A percentile compares a stretch with the other conserved stretches of the same genome.
Conservation (phyloP, 2,888 invertebrate genomes). For the Conistra vaccinii region DNA sequence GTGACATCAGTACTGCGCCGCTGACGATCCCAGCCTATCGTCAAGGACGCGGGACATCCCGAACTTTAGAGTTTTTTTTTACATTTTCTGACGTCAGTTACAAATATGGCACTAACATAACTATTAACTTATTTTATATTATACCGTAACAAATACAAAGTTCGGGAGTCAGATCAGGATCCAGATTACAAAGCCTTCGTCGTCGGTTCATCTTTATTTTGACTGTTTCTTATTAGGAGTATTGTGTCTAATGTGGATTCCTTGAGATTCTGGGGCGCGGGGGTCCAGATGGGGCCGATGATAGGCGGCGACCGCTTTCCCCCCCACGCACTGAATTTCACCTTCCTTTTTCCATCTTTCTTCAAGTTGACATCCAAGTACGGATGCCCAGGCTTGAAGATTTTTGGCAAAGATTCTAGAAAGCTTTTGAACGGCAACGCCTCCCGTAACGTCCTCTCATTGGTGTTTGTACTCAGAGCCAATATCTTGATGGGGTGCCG, state of each 20-base stretch:
- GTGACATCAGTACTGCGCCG: conserved; percentile 64
- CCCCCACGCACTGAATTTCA: conserved; percentile 88
- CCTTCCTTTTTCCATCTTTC: conserved; percentile 87
- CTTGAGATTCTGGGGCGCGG: conserved; percentile 76
- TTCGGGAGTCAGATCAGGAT: conserved; percentile 66
- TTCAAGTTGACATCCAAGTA: conserved; percentile 83
- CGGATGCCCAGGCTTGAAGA: conserved; percentile 84
- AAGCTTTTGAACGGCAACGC: conserved; percentile 82
- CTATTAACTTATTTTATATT: conserved; percentile 59
- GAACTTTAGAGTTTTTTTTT: conserved; percentile 65
- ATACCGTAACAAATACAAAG: conserved; percentile 57
- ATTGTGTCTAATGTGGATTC: conserved; percentile 81
- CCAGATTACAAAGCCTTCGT: conserved; percentile 72
- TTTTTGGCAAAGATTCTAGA: conserved; percentile 77
- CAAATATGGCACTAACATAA: conserved; percentile 77
- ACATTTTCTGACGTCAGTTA: conserved; percentile 59
- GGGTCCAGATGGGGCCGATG: conserved; percentile 88
- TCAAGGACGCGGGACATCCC: conserved; percentile 68
- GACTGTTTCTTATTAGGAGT: conserved; percentile 78
- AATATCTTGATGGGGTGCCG: conserved; percentile 83
- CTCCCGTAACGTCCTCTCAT: conserved; percentile 75
- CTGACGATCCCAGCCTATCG: conserved; percentile 68
- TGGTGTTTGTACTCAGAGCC: conserved; percentile 77
- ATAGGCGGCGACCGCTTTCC: conserved; percentile 87
- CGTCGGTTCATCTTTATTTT: conserved; percentile 65